These are phyloP conservation scores for Caerostris darwini DNA, from an alignment of 1,140 invertebrate genomes.

Conservation along the genomic window DNA sequence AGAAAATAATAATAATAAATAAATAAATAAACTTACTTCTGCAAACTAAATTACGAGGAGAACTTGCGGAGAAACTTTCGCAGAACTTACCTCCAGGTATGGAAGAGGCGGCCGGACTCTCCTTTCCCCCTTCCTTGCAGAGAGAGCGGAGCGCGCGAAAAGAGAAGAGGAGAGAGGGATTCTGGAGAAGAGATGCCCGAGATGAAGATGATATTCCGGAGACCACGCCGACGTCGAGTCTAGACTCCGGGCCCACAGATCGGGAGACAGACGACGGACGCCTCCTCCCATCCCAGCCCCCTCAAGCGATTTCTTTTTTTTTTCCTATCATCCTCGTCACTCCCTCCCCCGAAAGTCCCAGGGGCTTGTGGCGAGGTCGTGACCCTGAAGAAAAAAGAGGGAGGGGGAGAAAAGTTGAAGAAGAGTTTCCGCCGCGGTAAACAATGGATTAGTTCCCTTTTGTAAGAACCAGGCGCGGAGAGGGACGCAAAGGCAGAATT, in stretches of 20 bases:
- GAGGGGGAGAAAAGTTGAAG: constrained; percentile 3
- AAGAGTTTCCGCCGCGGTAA: not conserved
- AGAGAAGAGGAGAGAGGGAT: not conserved
- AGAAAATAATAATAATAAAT: too few relatives aligned
- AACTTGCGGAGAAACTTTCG: not conserved
- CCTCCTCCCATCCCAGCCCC: constrained; percentile 10
- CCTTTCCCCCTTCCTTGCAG: not conserved
- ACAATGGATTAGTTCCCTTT: constrained; percentile 6
- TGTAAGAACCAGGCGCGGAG: not conserved
- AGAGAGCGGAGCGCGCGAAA: constrained; percentile 7
- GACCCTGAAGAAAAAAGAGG: constrained; percentile 55
- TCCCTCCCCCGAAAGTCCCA: constrained; percentile 5
- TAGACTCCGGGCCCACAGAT: constrained; percentile 68
- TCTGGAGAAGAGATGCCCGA: constrained; percentile 25
- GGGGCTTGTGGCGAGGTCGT: constrained; percentile 40
- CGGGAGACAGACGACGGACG: constrained; percentile 75
- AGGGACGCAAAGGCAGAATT: too few relatives aligned
- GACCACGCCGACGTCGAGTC: constrained; percentile 64
- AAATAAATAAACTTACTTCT: too few relatives aligned
- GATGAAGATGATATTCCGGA: constrained; percentile 72
- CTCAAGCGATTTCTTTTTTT: constrained; percentile 7
- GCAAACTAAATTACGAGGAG: not conserved
- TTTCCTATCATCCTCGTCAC: not conserved
- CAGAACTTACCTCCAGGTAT: not conserved
- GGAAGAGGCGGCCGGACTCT: not conserved